Base-by-base conservation (phyloP, 2,113 vertebrate species). In the Epinephelus fuscoguttatus region DNA sequence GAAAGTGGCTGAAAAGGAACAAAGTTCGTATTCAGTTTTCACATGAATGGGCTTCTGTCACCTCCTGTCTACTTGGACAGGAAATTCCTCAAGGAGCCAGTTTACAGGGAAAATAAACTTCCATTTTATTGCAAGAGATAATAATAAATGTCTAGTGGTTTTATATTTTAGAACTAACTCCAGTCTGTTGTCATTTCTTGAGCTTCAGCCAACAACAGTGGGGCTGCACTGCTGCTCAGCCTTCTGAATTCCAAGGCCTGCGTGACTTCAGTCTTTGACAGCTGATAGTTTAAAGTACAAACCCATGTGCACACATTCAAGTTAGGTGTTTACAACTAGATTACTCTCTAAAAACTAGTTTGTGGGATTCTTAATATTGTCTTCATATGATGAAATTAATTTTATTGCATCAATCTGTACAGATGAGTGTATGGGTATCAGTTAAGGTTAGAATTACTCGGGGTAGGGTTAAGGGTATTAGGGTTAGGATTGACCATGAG, bases 41-140 rank as follows among this genome's bases (percentile, higher is more conserved):
- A 19, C 50, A 89, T 84, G 62, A 91, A 93, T 88, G 76, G 73
- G 13, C 74, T 87, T 81, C 69, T 89, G 68, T 89, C 73, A 60
- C 45, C 78, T 82, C 25, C 64, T 88, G 53, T 84, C 52, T 73
- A 55, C 67, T 61, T 40, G 56, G 70, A 82, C 75, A 93, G 91
- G 92, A 95, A 94, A 94, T 92, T 66, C 84, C 89, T 70, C 21
- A 56, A 4, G 27, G 45, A 62, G 52, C 5, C 30, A 37, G 77
- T 84, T 88, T 90, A 84, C 64, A 87, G 37, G 68, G 62, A 84
- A 93, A 90, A 93, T 82, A 88, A 53, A 80, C 77, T 78, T 70
- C 59, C 18, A 64, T 81, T 85, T 85, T 57, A 78, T 57, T 77
- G n/a, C 62, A 30, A 64, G 33, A 74, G 72, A 76, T 57, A 76